Evolutionary conservation across 1,140 invertebrate species (phyloP).

Genomic region (Neelides sp.): DNA sequence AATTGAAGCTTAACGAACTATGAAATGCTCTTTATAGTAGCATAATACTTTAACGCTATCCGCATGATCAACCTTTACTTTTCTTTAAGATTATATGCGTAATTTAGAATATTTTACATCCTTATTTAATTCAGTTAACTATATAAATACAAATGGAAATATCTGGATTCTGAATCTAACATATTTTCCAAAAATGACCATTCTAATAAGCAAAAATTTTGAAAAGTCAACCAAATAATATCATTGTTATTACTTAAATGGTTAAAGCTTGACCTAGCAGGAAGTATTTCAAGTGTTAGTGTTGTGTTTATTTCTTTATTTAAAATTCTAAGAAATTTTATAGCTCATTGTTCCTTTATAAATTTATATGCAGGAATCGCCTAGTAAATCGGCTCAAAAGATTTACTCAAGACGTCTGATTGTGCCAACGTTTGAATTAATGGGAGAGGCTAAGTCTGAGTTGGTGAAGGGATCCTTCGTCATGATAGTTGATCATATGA

Average conservation of each 20-base stretch:
- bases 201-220: too few relatives aligned
- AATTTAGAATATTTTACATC: too few relatives aligned
- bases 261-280: background rate
- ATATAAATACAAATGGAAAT: too few relatives aligned
- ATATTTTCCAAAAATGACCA: too few relatives aligned
- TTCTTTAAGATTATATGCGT: too few relatives aligned
- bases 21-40: too few relatives aligned
- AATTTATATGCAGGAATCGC: slow-evolving; percentile 15
- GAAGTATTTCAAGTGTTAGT: background rate
- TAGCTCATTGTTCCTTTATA: background rate
- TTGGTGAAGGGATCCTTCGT: slow-evolving; percentile 7
- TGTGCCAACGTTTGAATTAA: background rate
- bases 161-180: too few relatives aligned
- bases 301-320: background rate
- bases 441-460: slow-evolving; percentile 1
- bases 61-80: too few relatives aligned
- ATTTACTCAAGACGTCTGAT: background rate
- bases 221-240: background rate
- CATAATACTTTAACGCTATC: too few relatives aligned
- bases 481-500: slow-evolving; percentile 10
- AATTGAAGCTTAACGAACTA: too few relatives aligned
- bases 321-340: background rate
- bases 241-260: background rate
- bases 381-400: background rate
- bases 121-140: too few relatives aligned